Base-by-base conservation (phyloP, 2,888 invertebrate genomes). In the Phyllotreta cruciferae region DNA sequence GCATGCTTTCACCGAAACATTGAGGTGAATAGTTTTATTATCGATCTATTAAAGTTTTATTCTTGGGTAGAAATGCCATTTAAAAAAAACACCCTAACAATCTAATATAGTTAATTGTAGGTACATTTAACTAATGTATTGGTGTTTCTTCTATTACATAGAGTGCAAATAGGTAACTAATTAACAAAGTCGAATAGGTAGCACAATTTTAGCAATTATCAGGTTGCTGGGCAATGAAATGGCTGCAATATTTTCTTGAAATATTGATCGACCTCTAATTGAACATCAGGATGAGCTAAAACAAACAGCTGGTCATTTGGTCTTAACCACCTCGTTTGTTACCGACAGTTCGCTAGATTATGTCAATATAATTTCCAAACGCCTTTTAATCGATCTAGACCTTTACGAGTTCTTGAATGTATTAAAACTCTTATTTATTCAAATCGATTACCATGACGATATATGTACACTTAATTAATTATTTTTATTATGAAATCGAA, bases 261-360 rank as follows among this genome's bases (percentile, higher is more conserved):
- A 56, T 56, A 50, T 50, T 45, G 56, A 62, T 62, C 36, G 36
- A 41, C 45, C 37, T 52, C 62, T 55, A 70, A 64, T 62, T 55
- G 58, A 64, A 65, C 69, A 62, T 63, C 57, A 11, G 10, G 35
- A 36, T 56, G 35, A 11, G 56, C n/a, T 45, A 71, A 70, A 72
- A 70, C 71, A 72, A 73, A 73, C 71, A 70, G 67, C 70, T 72
- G 71, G 67, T 70, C 69, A 64, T 71, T 62, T 69, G 65, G 66
- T 68, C 63, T 67, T 66, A 66, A 70, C 67, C 72, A 67, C 70
- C 67, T 68, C 68, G 67, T 66, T 56, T 67, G 73, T 70, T 74
- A 75, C 73, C 73, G 68, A 66, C 71, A 70, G 45, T 36, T 44
- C 13, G 45, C 44, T 56, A 44, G 44, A 56, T 56, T 56, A 56